Evolutionary conservation across 2,888 invertebrate genomes (phyloP), one percentile per base, ranked within the genome.

Genomic region (Tenthredo livida): DNA sequence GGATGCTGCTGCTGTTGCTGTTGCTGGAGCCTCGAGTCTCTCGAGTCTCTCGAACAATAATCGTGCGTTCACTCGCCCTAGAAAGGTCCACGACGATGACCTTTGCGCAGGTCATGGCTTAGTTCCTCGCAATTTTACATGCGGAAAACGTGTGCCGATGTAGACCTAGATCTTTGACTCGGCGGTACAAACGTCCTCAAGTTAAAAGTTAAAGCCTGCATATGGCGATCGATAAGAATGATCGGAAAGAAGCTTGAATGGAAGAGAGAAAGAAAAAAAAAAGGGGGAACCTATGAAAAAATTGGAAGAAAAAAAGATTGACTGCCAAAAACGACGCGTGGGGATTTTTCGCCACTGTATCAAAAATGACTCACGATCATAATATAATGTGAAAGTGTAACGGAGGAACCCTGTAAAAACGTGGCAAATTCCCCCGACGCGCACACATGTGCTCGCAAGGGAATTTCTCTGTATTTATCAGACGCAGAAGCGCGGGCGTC

Each of bases 391-490:
- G 43, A n/a, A 54, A 29, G 33, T 33, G 5, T 67, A 67, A 40
- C 70, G 50, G 54, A 29, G 6, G 7, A 54, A 40, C 47, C 67
- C 43, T 58, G 58, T 17, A 83, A 83, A 83, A 83, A 83, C 70
- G 83, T 83, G 83, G 67, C 65, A 83, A 65, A 65, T 15, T 61
- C 67, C 83, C 83, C 70, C n/a, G 67, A 2, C 47, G 83, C 29
- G 29, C 83, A 61, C 83, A 83, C 83, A 83, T 83, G 83, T 83
- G 83, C 83, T 83, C 83, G 83, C 83, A 70, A 83, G 83, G 83
- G 83, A 83, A 83, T 83, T 83, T 83, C 77, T 78, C 43, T 29
- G 21, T 80, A 17, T 61, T 37, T n/a, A n/a, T 61, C 9, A 12
- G 1, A 40, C 10, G 50, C 29, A 80, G 1, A 4, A 33, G 33